Conservation (phyloP, 2,113 vertebrate species). For the Agelaius tricolor region DNA sequence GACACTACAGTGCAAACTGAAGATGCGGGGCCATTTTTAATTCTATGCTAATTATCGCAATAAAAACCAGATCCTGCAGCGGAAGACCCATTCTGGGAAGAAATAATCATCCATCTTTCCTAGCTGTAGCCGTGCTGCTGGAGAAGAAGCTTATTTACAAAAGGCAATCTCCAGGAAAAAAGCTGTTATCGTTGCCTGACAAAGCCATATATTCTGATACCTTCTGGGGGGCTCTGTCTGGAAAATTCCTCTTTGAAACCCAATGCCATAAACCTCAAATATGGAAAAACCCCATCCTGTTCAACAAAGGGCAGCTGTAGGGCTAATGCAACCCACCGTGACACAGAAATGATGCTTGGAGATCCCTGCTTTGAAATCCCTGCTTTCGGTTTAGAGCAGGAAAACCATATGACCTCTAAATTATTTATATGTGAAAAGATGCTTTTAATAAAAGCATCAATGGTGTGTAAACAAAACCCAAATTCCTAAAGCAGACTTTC, state of each 20-base stretch:
- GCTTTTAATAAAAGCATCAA: background rate
- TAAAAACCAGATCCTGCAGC: conserved; percentile 27
- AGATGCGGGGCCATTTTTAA: conserved; percentile 27
- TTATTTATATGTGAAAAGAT: background rate
- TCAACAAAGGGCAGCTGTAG: background rate
- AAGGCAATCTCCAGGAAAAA: conserved; percentile 19
- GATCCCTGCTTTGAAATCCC: background rate
- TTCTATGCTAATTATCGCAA: conserved; percentile 41
- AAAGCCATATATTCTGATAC: background rate
- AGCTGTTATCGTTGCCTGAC: background rate
- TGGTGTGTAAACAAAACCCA: background rate
- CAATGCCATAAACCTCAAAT: background rate
- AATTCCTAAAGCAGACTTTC: background rate
- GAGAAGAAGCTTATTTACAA: conserved; percentile 24
- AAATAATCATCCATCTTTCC: conserved; percentile 52
- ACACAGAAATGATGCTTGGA: background rate
- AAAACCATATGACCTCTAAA: background rate
- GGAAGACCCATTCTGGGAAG: background rate
- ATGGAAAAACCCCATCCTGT: background rate
- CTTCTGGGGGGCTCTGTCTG: background rate
- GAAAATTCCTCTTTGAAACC: background rate
- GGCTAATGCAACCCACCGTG: background rate
- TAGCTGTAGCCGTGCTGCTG: background rate
- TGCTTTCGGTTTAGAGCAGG: background rate
- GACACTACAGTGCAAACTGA: background rate